phyloP scores from a whole-genome alignment of 2,113 vertebrate species.

The Promerops cafer region DNA sequence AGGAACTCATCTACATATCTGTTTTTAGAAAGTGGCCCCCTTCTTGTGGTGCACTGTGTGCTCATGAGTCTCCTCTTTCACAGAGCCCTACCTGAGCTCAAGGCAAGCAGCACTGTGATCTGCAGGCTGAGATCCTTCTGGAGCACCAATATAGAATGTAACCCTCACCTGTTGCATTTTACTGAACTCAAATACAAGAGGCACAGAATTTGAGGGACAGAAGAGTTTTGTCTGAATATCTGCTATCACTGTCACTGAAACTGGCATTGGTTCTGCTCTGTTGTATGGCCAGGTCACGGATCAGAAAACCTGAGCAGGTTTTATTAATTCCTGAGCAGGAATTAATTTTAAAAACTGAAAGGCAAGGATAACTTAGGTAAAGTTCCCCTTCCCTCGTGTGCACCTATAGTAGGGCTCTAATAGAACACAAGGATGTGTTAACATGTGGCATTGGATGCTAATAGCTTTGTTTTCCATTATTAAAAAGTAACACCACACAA shows the following conservation, averaged over 20 bases:
- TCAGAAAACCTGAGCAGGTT: not conserved
- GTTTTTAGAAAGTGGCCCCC: not conserved
- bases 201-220: not conserved
- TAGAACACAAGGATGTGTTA: not conserved
- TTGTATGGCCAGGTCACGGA: fast-evolving
- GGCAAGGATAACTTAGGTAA: not conserved
- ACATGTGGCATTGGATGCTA: fast-evolving
- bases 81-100: not conserved
- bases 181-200: not conserved
- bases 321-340: not conserved
- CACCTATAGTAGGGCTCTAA: not conserved
- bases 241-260: not conserved
- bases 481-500: not conserved
- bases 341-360: not conserved
- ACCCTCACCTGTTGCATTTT: not conserved
- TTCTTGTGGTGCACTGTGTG: too few species aligned
- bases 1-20: not conserved
- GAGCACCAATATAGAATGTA: fast-evolving
- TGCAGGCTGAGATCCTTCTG: not conserved
- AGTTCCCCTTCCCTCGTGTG: not conserved
- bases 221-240: not conserved
- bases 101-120: not conserved
- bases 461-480: not conserved
- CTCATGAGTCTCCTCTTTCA: not conserved
- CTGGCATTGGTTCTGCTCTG: not conserved